Base-by-base conservation (phyloP, 1,140 invertebrate genomes). In the Eufriesea mexicana region DNA sequence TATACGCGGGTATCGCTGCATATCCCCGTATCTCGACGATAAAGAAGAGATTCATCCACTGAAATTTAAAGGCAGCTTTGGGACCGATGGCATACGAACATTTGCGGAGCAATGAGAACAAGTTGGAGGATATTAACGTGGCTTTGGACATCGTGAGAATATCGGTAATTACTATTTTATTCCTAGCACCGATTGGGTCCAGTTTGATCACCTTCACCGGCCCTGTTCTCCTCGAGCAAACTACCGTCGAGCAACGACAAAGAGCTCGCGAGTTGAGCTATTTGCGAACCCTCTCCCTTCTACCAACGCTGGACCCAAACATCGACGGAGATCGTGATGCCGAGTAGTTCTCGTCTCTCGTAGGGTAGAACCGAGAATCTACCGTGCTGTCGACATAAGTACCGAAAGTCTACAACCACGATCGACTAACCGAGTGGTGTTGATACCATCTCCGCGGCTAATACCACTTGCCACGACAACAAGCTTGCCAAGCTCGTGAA, bases 1-100 rank as follows among this genome's bases (percentile, higher is more conserved):
- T n/a, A n/a, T n/a, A n/a, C n/a, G n/a, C n/a, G n/a, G n/a, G n/a
- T n/a, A n/a, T n/a, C n/a, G n/a, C n/a, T n/a, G n/a, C n/a, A n/a
- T n/a, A n/a, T n/a, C n/a, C n/a, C n/a, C n/a, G n/a, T n/a, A n/a
- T n/a, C n/a, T n/a, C n/a, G n/a, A n/a, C 35, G 35, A 4, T 35
- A 4, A 35, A 35, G 4, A 35, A 35, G 1, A 35, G 4, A 51
- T 20, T 10, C 0, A n/a, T 67, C 12, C 8, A 72, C 62, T 67
- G 0, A 28, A 45, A 66, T 64, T 68, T 84, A 57, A 45, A 94
- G 93, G 93, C 93, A 25, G 93, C 91, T 10, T 72, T 94, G 20
- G 93, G 90, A 20, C 93, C 93, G 23, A 91, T 93, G 89, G 89
- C 91, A 0, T 89, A 89, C 20, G 92, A 94, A 77, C 89, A 89